Evolutionary conservation across 1,140 invertebrate species (phyloP).

Genomic region (Phymastichus coffea): DNA sequence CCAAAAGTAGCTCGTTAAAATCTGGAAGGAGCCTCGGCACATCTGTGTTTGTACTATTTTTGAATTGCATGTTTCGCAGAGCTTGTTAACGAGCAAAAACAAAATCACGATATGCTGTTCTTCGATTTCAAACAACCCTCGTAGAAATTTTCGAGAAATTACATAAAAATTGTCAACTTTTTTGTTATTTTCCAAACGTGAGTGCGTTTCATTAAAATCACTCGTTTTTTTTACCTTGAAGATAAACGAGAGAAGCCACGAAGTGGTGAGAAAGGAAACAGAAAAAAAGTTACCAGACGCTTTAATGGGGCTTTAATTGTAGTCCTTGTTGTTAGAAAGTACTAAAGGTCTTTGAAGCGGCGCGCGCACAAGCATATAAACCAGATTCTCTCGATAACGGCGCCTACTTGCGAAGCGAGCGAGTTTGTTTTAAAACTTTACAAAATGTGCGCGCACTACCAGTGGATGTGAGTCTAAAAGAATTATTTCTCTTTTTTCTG

Average conservation of each 20-base stretch:
- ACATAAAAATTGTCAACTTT: slow-evolving; percentile 2
- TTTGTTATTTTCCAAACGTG: slow-evolving; percentile 23
- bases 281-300: slow-evolving; percentile 50
- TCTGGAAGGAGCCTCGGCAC: too few relatives aligned
- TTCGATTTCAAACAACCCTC: neutral
- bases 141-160: slow-evolving; percentile 20
- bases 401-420: too few relatives aligned
- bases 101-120: too few relatives aligned
- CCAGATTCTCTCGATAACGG: slow-evolving; percentile 25
- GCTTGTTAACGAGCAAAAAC: slow-evolving; percentile 6
- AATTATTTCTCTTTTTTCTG: too few relatives aligned
- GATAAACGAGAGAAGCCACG: slow-evolving; percentile 28
- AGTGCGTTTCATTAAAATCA: slow-evolving; percentile 44
- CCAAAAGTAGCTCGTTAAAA: too few relatives aligned
- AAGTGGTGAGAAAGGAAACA: slow-evolving; percentile 23
- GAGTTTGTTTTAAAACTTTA: neutral
- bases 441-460: neutral
- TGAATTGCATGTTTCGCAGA: too few relatives aligned
- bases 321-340: slow-evolving; percentile 51
- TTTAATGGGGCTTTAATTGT: slow-evolving; percentile 54
- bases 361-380: slow-evolving; percentile 5
- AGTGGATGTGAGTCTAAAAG: too few relatives aligned
- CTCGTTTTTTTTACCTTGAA: slow-evolving; percentile 35
- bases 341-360: slow-evolving; percentile 43
- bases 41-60: too few relatives aligned